These are phyloP conservation scores for Danio choprae DNA, from an alignment of 2,797 vertebrate species.

Conservation along the genomic window DNA sequence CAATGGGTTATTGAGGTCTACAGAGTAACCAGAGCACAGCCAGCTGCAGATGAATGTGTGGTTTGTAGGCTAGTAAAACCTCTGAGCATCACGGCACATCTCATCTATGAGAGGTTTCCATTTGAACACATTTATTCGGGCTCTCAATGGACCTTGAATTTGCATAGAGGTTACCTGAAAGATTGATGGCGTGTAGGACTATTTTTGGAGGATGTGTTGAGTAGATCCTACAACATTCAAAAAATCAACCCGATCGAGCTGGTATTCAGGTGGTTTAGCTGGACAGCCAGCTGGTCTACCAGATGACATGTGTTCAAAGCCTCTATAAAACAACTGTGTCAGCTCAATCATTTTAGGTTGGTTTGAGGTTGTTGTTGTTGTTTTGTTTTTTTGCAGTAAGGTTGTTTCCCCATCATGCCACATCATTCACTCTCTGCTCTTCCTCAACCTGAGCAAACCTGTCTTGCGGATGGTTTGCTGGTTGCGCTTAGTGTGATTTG, in stretches of 20 bases:
- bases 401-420: neutral
- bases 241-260: neutral
- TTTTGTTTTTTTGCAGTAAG: neutral
- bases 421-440: neutral
- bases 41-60: slow-evolving; percentile 43
- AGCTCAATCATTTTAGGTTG: neutral
- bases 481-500: slow-evolving; percentile 14
- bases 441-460: neutral
- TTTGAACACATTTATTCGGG: neutral
- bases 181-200: slow-evolving; percentile 16
- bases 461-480: neutral
- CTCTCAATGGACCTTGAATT: slow-evolving; percentile 14
- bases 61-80: slow-evolving; percentile 50
- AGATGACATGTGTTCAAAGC: neutral
- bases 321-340: slow-evolving; percentile 6
- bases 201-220: slow-evolving; percentile 9
- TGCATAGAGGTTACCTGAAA: slow-evolving; percentile 30
- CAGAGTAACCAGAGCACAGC: slow-evolving; percentile 29
- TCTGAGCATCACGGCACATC: slow-evolving; percentile 39
- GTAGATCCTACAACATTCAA: neutral
- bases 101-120: slow-evolving; percentile 17
- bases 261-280: neutral
- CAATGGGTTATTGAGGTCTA: slow-evolving; percentile 42
- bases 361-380: neutral
- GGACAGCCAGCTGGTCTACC: neutral